A percentile compares a stretch with the other conserved stretches of the same genome.
Evolutionary conservation across 2,888 invertebrate species (phyloP).

Genomic region (Chrysomela aeneicollis): DNA sequence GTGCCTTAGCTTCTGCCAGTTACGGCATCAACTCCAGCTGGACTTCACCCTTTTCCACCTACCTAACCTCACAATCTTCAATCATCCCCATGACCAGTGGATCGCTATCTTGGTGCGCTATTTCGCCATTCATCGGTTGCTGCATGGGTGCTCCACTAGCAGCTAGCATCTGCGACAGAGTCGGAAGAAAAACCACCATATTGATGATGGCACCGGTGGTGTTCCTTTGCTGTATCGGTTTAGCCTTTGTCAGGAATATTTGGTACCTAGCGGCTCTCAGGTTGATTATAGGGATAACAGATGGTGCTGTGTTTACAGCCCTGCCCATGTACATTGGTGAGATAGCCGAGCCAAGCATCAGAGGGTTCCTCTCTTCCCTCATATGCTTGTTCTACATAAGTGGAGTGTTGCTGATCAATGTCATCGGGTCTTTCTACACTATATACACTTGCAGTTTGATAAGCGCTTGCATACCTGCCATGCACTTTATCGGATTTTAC

Average conservation of each 20-base stretch:
- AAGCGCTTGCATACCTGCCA: constrained; percentile 61
- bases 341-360: constrained; percentile 65
- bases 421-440: constrained; percentile 60
- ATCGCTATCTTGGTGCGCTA: constrained; percentile 70
- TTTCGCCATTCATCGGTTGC: constrained; percentile 71
- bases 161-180: constrained; percentile 69
- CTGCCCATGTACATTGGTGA: constrained; percentile 71
- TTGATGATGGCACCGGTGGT: constrained; percentile 49
- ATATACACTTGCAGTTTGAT: constrained; percentile 64
- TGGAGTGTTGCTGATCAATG: constrained; percentile 70
- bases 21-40: constrained; percentile 64
- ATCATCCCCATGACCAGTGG: constrained; percentile 58
- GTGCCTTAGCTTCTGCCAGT: constrained; percentile 50
- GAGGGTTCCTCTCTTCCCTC: constrained; percentile 71
- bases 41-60: constrained; percentile 69
- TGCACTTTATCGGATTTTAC: constrained; percentile 61
- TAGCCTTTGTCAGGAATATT: constrained; percentile 15
- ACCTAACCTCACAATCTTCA: constrained; percentile 59
- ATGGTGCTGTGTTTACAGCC: constrained; percentile 57
- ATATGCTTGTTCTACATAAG: constrained; percentile 66
- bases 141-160: constrained; percentile 69
- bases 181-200: constrained; percentile 74
- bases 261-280: constrained; percentile 49
- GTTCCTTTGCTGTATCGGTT: neutral
- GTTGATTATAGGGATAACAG: constrained; percentile 68